These are phyloP conservation scores for Rhadinocentrus ornatus DNA, from an alignment of 2,797 vertebrate genomes.

Conservation along the genomic window DNA sequence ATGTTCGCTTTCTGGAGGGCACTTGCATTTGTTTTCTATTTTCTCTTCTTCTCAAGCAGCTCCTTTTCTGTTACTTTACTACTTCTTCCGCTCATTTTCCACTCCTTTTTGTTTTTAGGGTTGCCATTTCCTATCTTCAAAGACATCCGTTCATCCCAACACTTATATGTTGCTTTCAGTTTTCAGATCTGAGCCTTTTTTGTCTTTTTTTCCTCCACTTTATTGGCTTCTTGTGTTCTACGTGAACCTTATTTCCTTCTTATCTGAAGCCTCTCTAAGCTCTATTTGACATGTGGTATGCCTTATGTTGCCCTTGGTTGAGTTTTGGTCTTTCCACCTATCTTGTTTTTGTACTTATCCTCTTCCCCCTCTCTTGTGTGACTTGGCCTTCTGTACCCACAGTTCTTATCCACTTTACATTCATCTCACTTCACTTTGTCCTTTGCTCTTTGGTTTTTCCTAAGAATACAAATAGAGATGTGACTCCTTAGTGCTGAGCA, in stretches of 20 bases:
- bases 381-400: slow-evolving; percentile 31
- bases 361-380: not conserved
- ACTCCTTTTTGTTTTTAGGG: slow-evolving; percentile 14
- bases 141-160: slow-evolving; percentile 26
- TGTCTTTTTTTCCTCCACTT: slow-evolving; percentile 3
- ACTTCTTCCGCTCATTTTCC: slow-evolving; percentile 38
- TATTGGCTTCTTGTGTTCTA: not conserved
- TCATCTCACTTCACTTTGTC: slow-evolving; percentile 36
- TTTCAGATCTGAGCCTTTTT: slow-evolving; percentile 25
- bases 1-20: slow-evolving; percentile 61
- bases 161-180: slow-evolving; percentile 19
- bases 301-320: not conserved
- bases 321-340: not conserved
- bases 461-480: slow-evolving; percentile 51
- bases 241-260: not conserved
- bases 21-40: slow-evolving; percentile 53
- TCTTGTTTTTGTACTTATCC: not conserved
- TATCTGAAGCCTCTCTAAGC: not conserved
- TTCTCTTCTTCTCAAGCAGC: slow-evolving; percentile 9
- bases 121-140: slow-evolving; percentile 37
- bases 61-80: slow-evolving; percentile 26
- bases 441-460: slow-evolving; percentile 44
- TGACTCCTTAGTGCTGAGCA: slow-evolving; percentile 26
- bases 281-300: not conserved
- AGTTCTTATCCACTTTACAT: slow-evolving; percentile 36